Conservation (phyloP, 2,888 invertebrate genomes). For the Anarsia innoxiella region DNA sequence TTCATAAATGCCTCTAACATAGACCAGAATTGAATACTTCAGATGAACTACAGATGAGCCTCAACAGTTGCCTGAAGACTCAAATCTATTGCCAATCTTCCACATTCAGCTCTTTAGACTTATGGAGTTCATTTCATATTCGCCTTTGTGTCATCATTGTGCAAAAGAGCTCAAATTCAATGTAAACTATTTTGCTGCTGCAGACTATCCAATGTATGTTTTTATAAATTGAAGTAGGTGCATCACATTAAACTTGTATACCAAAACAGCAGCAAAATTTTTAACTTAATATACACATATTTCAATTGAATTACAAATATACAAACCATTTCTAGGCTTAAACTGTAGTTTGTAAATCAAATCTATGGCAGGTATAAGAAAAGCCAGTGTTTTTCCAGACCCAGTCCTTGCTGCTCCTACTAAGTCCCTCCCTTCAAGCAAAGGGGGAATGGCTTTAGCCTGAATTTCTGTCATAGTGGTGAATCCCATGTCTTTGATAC, state of each 20-base stretch:
- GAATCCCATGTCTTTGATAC: constrained; percentile 93
- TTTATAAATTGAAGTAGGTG: too few species aligned
- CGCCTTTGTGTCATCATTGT: constrained; percentile 80
- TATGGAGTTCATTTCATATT: constrained; percentile 71
- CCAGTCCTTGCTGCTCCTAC: constrained; percentile 97
- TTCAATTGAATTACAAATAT: too few species aligned
- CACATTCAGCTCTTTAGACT: constrained; percentile 25
- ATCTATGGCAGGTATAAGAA: constrained; percentile 96
- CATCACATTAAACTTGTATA: too few species aligned
- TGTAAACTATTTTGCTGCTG: too few species aligned
- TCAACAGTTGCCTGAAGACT: constrained; percentile 60
- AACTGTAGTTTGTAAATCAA: constrained; percentile 92
- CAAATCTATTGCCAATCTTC: constrained; percentile 29
- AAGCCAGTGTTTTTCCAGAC: constrained; percentile 97
- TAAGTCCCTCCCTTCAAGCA: constrained; percentile 93
- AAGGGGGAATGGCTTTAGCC: constrained; percentile 89
- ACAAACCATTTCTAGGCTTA: constrained; percentile 91
- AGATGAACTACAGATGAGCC: constrained; percentile 45
- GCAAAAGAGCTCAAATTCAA: too few species aligned
- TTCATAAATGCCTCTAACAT: constrained; percentile 51
- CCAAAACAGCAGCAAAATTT: too few species aligned
- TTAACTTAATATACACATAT: background rate
- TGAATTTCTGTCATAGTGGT: constrained; percentile 97
- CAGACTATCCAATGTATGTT: too few species aligned
- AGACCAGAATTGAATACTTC: constrained; percentile 19